Evolutionary conservation across 2,888 invertebrate species (phyloP), one percentile per base, ranked within the genome.

Genomic region (Oscheius onirici): DNA sequence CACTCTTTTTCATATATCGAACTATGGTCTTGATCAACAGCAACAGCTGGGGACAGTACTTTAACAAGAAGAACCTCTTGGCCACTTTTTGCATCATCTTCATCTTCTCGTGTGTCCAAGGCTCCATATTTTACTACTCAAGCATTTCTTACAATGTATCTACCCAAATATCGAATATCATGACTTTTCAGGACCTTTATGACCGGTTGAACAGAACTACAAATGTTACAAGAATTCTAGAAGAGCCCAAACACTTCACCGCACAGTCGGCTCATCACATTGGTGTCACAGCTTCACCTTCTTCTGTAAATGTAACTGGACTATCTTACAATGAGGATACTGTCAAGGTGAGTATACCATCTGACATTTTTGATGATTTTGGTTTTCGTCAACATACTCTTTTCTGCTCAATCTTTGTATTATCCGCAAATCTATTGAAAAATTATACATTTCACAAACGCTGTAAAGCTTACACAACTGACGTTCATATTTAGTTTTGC

Each of bases 1-100:
- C 78, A 3, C n/a, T 75, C 0, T 78, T 78, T 69, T 78, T 78
- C 49, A 34, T 74, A 41, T 78, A 78, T 41, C 60, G 76, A 44
- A 70, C 72, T 5, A 72, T 78, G 67, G 65, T 71, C 28, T 28
- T 71, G 6, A 66, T 65, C 61, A 72, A 51, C 69, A 75, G 72
- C 46, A 71, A 69, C 20, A 70, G 67, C 65, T 78, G 72, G 34
- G 76, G 78, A 6, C 78, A 78, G 17, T 76, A 73, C 52, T 76
- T 78, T 69, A 78, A 73, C 26, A 76, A 71, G 28, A 70, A 67
- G 44, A 74, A 65, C 54, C 69, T 78, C 2, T 40, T 78, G 0
- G 13, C 72, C 24, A 78, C 75, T n/a, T 75, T 78, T 15, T 43
- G 58, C 22, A 66, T 78, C 8, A 57, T 76, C 17, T 72, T 78